Conservation (phyloP, 2,113 vertebrate species). For the Podiceps cristatus region DNA sequence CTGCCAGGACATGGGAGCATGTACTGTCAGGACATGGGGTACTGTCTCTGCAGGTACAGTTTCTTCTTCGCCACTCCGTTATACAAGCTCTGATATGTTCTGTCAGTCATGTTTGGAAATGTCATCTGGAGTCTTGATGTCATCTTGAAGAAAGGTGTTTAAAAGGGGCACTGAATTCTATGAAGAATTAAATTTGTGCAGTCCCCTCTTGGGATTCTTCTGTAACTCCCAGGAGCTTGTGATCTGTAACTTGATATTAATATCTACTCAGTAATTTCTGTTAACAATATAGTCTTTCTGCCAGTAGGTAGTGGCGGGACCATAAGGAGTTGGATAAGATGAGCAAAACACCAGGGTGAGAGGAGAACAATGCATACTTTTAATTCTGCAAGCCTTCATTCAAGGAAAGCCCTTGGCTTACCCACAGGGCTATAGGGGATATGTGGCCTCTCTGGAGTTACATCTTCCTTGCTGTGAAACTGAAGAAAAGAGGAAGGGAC, state of each 20-base stretch:
- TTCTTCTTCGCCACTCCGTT: neutral
- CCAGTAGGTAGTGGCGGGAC: neutral
- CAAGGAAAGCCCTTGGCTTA: neutral
- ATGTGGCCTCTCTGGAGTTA: neutral
- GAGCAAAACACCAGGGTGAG: neutral
- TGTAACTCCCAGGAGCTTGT: neutral
- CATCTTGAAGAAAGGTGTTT: neutral
- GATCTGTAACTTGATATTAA: neutral
- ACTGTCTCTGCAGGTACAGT: neutral
- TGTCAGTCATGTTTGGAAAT: neutral
- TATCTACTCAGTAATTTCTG: neutral
- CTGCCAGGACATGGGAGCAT: accelerated
- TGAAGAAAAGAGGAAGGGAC: neutral
- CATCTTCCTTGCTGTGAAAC: neutral
- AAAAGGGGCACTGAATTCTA: neutral
- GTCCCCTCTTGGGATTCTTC: neutral
- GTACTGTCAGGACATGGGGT: neutral
- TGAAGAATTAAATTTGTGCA: neutral
- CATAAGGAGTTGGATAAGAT: neutral
- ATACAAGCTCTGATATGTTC: neutral
- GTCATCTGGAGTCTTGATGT: neutral
- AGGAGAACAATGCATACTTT: neutral
- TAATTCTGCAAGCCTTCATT: neutral
- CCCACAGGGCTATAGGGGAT: accelerated
- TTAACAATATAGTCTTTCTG: neutral